A percentile compares a stretch with the other conserved stretches of the same genome.
Conservation (phyloP, 1,140 invertebrate genomes). For the Pygmarrhopalites habei region DNA sequence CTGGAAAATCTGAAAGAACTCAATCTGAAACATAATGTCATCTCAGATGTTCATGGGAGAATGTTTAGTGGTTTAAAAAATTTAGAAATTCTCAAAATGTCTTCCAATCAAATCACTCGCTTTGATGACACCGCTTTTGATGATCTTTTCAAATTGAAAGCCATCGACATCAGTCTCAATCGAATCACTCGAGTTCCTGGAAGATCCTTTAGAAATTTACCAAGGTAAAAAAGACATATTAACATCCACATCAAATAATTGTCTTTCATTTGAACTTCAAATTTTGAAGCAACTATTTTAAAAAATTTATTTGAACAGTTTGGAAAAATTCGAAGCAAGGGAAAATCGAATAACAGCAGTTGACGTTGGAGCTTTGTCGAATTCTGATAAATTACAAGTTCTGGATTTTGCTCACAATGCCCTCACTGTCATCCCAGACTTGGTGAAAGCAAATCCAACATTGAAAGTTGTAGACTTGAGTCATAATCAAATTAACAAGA, state of each 20-base stretch:
- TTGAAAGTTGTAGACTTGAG: constrained; percentile 42
- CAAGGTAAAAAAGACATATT: too few relatives aligned
- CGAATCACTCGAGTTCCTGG: constrained; percentile 34
- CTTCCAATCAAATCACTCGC: constrained; percentile 41
- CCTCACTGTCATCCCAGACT: constrained; percentile 58
- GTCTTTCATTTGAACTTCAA: too few relatives aligned
- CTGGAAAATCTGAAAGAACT: constrained; percentile 43
- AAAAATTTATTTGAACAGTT: too few relatives aligned
- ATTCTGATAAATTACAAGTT: constrained; percentile 57
- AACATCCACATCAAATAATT: too few relatives aligned
- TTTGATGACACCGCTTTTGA: constrained; percentile 39
- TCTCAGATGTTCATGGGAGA: constrained; percentile 40
- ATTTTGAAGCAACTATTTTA: too few relatives aligned
- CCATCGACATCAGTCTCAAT: constrained; percentile 40
- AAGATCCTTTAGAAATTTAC: constrained; percentile 38
- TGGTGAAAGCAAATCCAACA: constrained; percentile 44
- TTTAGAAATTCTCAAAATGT: constrained; percentile 43
- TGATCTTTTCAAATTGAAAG: constrained; percentile 31
- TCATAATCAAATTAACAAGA: constrained; percentile 43
- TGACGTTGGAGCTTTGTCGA: constrained; percentile 54
- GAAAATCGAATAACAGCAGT: constrained; percentile 42
- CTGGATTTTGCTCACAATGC: constrained; percentile 71
- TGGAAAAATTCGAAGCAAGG: constrained; percentile 44
- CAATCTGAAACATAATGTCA: constrained; percentile 43
- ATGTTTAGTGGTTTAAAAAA: constrained; percentile 41